Percentiles rank a stretch among this genome's conserved stretches.
These are phyloP conservation scores for Drosophila gaucha DNA, from an alignment of 2,888 invertebrate species.

Conservation along the genomic window DNA sequence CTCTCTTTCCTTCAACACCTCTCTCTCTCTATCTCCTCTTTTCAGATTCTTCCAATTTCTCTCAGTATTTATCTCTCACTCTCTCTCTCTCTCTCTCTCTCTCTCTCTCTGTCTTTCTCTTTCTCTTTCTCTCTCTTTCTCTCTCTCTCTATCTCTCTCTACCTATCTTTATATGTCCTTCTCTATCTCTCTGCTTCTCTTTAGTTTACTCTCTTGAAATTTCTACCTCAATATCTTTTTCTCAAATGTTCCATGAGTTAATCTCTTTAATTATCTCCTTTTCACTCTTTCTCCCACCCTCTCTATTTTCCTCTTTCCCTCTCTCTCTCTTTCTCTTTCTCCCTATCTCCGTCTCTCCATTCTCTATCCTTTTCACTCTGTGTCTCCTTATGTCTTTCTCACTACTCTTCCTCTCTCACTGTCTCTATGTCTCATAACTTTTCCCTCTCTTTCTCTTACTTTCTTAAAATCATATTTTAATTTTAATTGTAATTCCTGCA, in stretches of 20 bases:
- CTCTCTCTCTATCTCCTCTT: neutral
- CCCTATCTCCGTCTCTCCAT: neutral
- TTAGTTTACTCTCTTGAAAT: too few relatives aligned
- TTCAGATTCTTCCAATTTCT: neutral
- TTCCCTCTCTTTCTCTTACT: neutral
- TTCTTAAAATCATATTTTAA: neutral
- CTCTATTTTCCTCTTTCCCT: too few relatives aligned
- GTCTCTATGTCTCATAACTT: neutral
- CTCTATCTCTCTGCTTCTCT: too few relatives aligned
- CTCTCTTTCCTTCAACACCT: too few relatives aligned
- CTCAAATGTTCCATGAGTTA: too few relatives aligned
- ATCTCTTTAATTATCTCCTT: too few relatives aligned
- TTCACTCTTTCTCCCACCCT: too few relatives aligned
- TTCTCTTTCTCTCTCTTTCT: neutral
- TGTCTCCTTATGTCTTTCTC: neutral
- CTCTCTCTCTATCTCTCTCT: neutral
- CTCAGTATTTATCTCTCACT: neutral
- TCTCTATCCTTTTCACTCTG: neutral
- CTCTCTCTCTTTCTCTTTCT: neutral
- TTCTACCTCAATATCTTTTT: too few relatives aligned
- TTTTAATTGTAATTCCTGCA: neutral
- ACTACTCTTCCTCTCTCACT: neutral
- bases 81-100: neutral
- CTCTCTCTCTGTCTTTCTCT: neutral
- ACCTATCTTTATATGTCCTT: too few relatives aligned